phyloP scores from a whole-genome alignment of 92 coral and sea anemone species.

The Umimayanthus kanabou region DNA sequence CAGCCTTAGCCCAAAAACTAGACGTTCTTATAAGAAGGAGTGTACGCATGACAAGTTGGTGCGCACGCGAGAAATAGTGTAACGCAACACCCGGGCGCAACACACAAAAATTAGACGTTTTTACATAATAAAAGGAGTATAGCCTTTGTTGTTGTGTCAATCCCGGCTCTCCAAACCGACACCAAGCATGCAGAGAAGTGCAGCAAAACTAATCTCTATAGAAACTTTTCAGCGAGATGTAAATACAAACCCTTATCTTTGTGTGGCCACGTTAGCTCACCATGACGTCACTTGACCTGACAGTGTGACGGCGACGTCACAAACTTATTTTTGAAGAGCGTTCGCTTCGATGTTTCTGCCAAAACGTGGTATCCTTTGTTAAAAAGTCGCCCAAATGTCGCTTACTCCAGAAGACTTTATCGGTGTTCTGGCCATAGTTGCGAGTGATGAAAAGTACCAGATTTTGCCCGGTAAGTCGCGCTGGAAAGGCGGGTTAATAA shows the following conservation, averaged over 20 bases:
- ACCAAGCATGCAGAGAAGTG: too few species aligned
- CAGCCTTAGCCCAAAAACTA: too few species aligned
- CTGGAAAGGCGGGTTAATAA: slow-evolving; percentile 65
- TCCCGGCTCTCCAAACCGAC: too few species aligned
- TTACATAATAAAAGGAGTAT: too few species aligned
- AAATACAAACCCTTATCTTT: neutral
- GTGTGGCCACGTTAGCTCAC: neutral
- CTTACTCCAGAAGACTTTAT: slow-evolving; percentile 75
- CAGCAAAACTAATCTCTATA: neutral
- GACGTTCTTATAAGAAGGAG: too few species aligned
- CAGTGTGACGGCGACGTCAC: neutral
- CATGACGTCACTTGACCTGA: slow-evolving; percentile 8
- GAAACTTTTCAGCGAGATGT: neutral
- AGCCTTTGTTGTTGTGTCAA: too few species aligned
- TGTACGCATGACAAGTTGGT: too few species aligned
- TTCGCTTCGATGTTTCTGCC: neutral
- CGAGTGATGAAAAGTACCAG: slow-evolving; percentile 62
- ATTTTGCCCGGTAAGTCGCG: slow-evolving; percentile 57
- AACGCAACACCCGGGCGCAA: too few species aligned
- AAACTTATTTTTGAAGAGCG: slow-evolving; percentile 10
- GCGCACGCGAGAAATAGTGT: too few species aligned
- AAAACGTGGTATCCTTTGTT: neutral
- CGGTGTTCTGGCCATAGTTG: slow-evolving; percentile 67
- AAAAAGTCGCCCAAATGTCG: slow-evolving; percentile 44
- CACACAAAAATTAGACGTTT: too few species aligned